Evolutionary conservation across 2,113 vertebrate species (phyloP), one percentile per base, ranked within the genome.

Genomic region (Laterallus jamaicensis): DNA sequence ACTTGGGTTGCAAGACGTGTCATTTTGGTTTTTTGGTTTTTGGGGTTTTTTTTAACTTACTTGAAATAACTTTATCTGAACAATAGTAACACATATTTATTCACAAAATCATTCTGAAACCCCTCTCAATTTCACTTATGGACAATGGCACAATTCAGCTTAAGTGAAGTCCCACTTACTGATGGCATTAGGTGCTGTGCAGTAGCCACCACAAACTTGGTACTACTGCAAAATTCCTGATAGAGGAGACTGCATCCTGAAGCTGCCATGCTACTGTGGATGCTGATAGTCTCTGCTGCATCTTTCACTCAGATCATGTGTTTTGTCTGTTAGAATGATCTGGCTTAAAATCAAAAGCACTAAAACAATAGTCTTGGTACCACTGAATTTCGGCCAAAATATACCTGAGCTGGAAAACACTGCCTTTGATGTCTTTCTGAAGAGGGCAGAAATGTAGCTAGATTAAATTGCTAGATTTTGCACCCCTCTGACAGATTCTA

Each of bases 261-360:
- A 73, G 56, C 3, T 32, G 56, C n/a, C 40, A 60, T 85, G 92
- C 66, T 80, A 15, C 68, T 60, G 28, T 11, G 18, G 26, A 15
- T 87, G 86, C 80, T 77, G 56, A 47, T 84, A 77, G 78, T 71
- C 85, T 56, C 47, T 63, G 78, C 14, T 66, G 78, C 84, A 86
- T 78, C 56, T 80, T 95, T 88, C 58, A 86, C 8, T 81, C 56
- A 60, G 56, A 62, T 79, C 54, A 91, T 80, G 47, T 58, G 37
- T 52, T 82, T 54, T 91, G 50, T 67, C 70, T 84, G 32, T 56
- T 56, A 93, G 83, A 69, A 68, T 26, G 40, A 82, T 80, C 44
- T 94, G 91, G 89, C 91, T 90, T 92, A 68, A 58, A 79, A 91
- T 59, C 49, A 86, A 88, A 79, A 64, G 21, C 74, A 56, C 47